Evolutionary conservation across 2,888 invertebrate genomes (phyloP).

Genomic region (Hydrotaea diabolus): DNA sequence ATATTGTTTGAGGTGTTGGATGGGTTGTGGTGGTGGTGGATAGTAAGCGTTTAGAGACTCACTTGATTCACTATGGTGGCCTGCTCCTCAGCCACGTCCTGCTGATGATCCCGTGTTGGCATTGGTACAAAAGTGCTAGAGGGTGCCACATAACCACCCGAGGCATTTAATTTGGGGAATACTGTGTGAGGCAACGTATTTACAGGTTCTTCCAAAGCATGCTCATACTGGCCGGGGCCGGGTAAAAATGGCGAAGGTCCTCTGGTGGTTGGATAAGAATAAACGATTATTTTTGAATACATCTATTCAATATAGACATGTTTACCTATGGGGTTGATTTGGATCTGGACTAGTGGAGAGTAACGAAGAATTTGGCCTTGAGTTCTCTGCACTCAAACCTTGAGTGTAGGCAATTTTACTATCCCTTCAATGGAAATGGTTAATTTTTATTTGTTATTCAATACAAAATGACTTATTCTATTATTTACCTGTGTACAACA

Average conservation of each 20-base stretch:
- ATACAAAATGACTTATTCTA: not conserved
- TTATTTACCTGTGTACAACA: conserved; percentile 89
- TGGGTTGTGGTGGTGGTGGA: conserved; percentile 14
- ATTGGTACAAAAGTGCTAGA: conserved; percentile 78
- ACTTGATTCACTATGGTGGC: conserved; percentile 80
- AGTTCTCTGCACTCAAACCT: conserved; percentile 82
- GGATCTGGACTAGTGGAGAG: conserved; percentile 73
- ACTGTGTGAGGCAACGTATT: conserved; percentile 82
- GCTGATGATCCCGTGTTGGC: conserved; percentile 80
- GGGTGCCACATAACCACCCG: conserved; percentile 80
- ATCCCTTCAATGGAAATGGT: conserved; percentile 73
- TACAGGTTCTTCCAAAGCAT: conserved; percentile 78
- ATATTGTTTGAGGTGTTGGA: not conserved
- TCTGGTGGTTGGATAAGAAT: conserved; percentile 69
- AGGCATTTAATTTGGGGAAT: conserved; percentile 81
- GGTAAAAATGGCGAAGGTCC: conserved; percentile 83
- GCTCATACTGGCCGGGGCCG: conserved; percentile 81
- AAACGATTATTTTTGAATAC: not conserved
- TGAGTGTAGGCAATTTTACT: conserved; percentile 80
- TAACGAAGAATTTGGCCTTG: conserved; percentile 81
- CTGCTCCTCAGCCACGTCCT: conserved; percentile 80
- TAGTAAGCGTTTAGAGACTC: conserved; percentile 69
- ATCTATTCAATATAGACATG: not conserved
- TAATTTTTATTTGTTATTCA: not conserved
- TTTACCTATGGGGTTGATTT: conserved; percentile 82